Evolutionary conservation across 1,140 invertebrate species (phyloP), one percentile per base, ranked within the genome.

Genomic region (Hyles euphorbiae): DNA sequence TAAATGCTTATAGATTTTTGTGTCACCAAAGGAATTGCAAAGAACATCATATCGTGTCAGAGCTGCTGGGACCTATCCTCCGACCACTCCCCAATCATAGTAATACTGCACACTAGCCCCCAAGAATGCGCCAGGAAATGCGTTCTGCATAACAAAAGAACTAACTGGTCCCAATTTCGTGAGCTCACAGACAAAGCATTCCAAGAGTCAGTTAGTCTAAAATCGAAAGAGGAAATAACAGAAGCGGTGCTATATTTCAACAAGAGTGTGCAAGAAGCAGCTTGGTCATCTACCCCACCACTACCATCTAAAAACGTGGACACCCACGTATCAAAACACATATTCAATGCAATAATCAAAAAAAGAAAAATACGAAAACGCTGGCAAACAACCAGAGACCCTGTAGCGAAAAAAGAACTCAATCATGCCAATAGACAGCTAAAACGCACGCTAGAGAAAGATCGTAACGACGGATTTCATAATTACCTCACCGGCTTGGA

Each of bases 1-100:
- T n/a, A n/a, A n/a, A n/a, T n/a, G n/a, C n/a, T 58, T 33, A 58
- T 58, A 12, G n/a, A 11, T 47, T 48, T 48, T 48, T 48, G 46
- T 6, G 32, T 48, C n/a, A 48, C 46, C 46, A n/a, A 48, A 11
- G 46, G 2, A 48, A 48, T 48, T 12, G n/a, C 46, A 48, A 48
- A 53, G 33, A 46, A 34, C 6, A 45, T 11, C 3, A 53, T 53
- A 46, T 58, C 49, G 5, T 58, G 57, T 43, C 8, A 6, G 10
- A 58, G 40, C 46, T 58, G 36, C 36, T 58, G 36, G 48, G 56
- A 58, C 3, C 10, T 51, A 51, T 44, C 47, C 7, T 58, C 34
- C 9, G 43, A 58, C 48, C 57, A 58, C 40, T 58, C 40, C 3
- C 50, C 49, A n/a, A 45, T 52, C 5, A 22, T 22, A 22, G 22